A percentile compares a stretch with the other conserved stretches of the same genome.
Conservation (phyloP, 2,888 invertebrate species). For the Silvanus unidentatus region DNA sequence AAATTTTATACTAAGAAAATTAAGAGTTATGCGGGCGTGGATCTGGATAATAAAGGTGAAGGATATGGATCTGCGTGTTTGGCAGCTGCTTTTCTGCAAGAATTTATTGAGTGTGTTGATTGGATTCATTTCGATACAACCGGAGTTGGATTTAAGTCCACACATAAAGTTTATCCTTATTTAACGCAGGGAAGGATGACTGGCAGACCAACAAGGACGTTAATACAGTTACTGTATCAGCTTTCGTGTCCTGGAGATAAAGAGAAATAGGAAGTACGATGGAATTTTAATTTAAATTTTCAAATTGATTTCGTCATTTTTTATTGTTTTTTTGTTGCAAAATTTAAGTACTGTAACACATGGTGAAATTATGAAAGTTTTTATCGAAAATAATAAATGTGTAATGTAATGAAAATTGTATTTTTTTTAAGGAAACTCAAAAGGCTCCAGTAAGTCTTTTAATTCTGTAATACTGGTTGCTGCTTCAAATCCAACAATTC, state of each 20-base stretch:
- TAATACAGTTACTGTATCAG: constrained; percentile 48
- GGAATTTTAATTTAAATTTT: too few relatives aligned
- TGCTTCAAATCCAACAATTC: too few relatives aligned
- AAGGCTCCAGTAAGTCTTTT: too few relatives aligned
- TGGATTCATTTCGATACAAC: constrained; percentile 60
- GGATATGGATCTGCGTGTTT: constrained; percentile 41
- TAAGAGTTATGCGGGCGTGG: constrained; percentile 39
- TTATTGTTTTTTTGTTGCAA: too few relatives aligned
- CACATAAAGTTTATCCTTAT: constrained; percentile 51
- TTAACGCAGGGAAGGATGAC: constrained; percentile 49
- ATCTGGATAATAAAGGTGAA: constrained; percentile 42
- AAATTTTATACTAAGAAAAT: constrained; percentile 50
- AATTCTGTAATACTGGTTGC: too few relatives aligned
- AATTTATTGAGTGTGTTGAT: constrained; percentile 52
- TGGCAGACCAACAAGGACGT: constrained; percentile 50
- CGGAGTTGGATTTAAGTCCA: constrained; percentile 50
- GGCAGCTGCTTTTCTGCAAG: constrained; percentile 45
- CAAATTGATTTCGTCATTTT: too few relatives aligned
- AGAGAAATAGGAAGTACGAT: too few relatives aligned
- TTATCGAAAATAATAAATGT: too few relatives aligned
- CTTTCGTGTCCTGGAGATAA: constrained; percentile 42
- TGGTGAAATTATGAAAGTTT: too few relatives aligned
- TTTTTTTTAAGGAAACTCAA: too few relatives aligned
- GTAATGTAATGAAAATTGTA: too few relatives aligned
- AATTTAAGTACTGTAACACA: too few relatives aligned